Conservation (phyloP, 2,888 invertebrate species). For the Heliconius charithonia region DNA sequence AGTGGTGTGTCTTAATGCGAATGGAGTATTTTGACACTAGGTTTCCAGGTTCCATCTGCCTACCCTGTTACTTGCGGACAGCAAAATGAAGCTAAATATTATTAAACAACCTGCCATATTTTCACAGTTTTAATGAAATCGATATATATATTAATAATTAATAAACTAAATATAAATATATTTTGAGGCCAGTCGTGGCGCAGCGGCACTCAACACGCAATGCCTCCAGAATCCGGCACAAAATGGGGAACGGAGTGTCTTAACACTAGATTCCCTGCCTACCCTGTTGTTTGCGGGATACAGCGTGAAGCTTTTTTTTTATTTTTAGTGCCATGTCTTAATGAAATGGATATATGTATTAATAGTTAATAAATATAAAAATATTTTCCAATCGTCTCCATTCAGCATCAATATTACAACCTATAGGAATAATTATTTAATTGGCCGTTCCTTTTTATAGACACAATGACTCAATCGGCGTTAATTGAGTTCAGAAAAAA, state of each 20-base stretch:
- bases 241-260: no score
- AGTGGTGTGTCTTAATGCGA: background rate
- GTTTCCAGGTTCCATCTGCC: background rate
- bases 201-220: no score
- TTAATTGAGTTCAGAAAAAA: conserved; percentile 34
- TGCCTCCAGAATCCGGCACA: no score
- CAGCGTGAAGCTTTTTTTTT: no score
- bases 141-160: background rate
- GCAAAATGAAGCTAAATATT: no score
- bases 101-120: no score
- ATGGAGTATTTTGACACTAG: background rate
- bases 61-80: no score
- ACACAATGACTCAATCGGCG: conserved; percentile 38
- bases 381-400: background rate
- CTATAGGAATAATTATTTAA: conserved; percentile 37
- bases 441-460: conserved; percentile 29
- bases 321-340: no score
- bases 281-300: no score
- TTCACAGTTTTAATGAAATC: no score
- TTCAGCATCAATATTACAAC: background rate
- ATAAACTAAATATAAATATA: background rate
- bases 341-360: background rate
- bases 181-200: background rate
- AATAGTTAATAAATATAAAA: background rate
- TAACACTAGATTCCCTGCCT: no score